phyloP scores from a whole-genome alignment of 2,113 vertebrate species.

The Grallaria varia region DNA sequence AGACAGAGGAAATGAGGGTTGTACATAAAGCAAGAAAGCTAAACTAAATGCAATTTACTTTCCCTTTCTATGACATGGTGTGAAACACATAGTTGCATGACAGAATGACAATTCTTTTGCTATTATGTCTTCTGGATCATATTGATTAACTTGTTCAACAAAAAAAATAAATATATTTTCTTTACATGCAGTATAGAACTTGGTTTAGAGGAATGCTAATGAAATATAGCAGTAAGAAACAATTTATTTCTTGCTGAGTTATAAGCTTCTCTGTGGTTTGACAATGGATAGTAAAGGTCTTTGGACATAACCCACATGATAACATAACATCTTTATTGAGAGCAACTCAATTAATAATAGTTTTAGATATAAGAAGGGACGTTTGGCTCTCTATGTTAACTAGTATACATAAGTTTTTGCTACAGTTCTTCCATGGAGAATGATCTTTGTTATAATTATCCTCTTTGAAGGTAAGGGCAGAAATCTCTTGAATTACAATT shows the following conservation, averaged over 20 bases:
- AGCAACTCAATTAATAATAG: background rate
- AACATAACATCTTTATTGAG: background rate
- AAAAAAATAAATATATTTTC: background rate
- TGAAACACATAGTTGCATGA: background rate
- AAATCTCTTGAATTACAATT: background rate
- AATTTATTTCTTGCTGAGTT: background rate
- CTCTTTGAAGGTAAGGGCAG: background rate
- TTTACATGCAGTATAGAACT: background rate
- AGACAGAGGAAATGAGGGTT: background rate
- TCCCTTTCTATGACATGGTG: background rate
- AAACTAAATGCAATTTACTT: background rate
- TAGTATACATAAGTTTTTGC: background rate
- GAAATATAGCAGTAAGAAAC: background rate
- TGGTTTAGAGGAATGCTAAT: background rate
- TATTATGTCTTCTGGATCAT: background rate
- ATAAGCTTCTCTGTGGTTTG: background rate
- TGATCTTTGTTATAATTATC: background rate
- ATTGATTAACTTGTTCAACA: background rate
- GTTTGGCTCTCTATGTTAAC: background rate
- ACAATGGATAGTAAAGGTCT: background rate
- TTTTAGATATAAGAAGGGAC: background rate
- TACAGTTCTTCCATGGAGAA: background rate
- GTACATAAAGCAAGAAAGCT: background rate
- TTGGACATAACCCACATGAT: background rate
- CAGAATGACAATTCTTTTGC: background rate